Evolutionary conservation across 2,113 vertebrate species (phyloP), one percentile per base, ranked within the genome.

Genomic region (Lonchura striata): DNA sequence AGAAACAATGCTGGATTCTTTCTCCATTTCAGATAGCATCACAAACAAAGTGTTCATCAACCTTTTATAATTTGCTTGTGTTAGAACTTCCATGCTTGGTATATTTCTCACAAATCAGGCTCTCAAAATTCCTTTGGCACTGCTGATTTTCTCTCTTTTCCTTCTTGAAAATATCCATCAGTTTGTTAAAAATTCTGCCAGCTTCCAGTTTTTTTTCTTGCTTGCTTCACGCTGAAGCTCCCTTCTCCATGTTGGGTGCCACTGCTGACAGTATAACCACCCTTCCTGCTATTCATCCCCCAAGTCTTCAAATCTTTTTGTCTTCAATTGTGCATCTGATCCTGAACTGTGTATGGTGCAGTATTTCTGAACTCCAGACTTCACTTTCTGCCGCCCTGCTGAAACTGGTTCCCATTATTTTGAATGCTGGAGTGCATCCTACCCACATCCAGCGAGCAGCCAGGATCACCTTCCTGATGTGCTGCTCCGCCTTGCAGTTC

Each of bases 401-500:
- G 71, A 68, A 76, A 27, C 27, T n/a, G 46, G 9, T 83, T 60
- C 59, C 64, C 25, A 13, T 47, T 6, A 1, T 61, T 86, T 17
- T 18, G 31, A 68, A 22, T 76, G 19, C 65, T 53, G 72, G n/a
- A 61, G 41, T 15, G 2, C 56, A 30, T 22, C 22, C 41, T 85
- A 44, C 41, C 75, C 18, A 2, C 24, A 20, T 35, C 44, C 61
- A 71, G 60, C 1, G 0, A n/a, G 57, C 49, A 63, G 30, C 64
- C 66, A 52, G 41, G 39, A 21, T 44, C 44, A 16, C 33, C 23
- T 39, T 50, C 41, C 66, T 11, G 39, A 23, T 25, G 63, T 4
- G 3, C 56, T 7, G 9, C 49, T 53, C 27, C 0, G 0, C 39
- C 71, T 54, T 0, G 0, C 35, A 6, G 49, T 37, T 61, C 37